Evolutionary conservation across 2,888 invertebrate genomes (phyloP), one percentile per base, ranked within the genome.

Genomic region (Lymantria dispar): DNA sequence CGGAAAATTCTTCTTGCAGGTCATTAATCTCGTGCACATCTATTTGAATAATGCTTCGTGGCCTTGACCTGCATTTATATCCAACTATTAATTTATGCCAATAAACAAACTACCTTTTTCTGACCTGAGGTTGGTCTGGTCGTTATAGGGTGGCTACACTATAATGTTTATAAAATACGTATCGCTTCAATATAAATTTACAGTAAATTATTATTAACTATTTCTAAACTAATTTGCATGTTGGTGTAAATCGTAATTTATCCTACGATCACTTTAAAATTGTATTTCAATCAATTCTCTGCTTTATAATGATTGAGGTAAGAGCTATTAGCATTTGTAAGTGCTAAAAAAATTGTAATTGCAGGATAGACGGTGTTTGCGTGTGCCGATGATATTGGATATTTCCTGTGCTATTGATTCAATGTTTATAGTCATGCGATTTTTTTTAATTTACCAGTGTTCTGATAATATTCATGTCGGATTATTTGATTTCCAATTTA

Each of bases 191-290:
- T 33, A 33, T 33, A 3, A 33, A 33, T 33, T 1, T 46, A 54
- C 44, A 45, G 60, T 54, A 54, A 8, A 12, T 10, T 36, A 36
- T 3, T 36, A 11, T 62, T 60, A 59, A 68, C 60, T 56, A 58
- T 64, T 68, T 69, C 70, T 61, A 63, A 68, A 67, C 63, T 61
- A 64, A 76, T 78, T 78, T 78, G 74, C 78, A 77, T 80, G 56
- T 64, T 58, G 62, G 54, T 56, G 62, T 56, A 62, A 62, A 53
- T 65, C 62, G 56, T 70, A 64, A 64, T 49, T 67, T 56, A 53
- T 33, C 22, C 49, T 56, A 48, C 58, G 47, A 55, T 60, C 56
- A 54, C 57, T 60, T 50, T 51, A 52, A 67, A 61, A 15, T 43
- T 44, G 3, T 7, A 39, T 31, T 49, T 41, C 49, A 54, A 49